Evolutionary conservation across 2,797 vertebrate species (phyloP).

Genomic region (Phrynocephalus vlangalii): DNA sequence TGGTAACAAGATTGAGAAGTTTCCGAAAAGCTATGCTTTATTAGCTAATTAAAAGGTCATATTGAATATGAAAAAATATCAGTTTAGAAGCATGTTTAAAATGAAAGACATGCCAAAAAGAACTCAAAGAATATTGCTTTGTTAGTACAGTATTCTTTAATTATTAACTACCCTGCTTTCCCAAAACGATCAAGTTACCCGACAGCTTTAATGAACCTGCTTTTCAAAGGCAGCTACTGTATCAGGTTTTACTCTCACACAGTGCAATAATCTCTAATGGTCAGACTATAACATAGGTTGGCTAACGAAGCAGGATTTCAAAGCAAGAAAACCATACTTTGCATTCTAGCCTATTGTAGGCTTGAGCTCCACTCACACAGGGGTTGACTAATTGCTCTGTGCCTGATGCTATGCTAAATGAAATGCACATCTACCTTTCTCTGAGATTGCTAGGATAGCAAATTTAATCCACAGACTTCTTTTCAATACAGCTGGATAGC

Average conservation of each 20-base stretch:
- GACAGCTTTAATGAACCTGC: slow-evolving; percentile 53
- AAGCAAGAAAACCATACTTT: background rate
- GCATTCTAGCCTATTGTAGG: background rate
- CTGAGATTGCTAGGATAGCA: background rate
- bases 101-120: background rate
- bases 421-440: background rate
- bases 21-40: slow-evolving; percentile 17
- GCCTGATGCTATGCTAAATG: background rate
- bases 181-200: slow-evolving; percentile 46
- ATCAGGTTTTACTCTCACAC: slow-evolving; percentile 9
- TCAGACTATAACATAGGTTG: rapidly evolving
- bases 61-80: slow-evolving; percentile 51
- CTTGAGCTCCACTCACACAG: background rate
- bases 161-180: slow-evolving; percentile 54
- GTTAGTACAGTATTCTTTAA: slow-evolving; percentile 33
- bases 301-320: background rate
- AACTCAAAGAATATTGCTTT: slow-evolving; percentile 46
- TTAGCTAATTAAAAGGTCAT: slow-evolving; percentile 43
- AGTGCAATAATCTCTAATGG: slow-evolving; percentile 20
- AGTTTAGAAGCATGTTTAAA: slow-evolving; percentile 37
- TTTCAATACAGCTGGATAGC: no score
- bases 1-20: background rate
- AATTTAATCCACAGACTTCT: background rate
- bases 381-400: background rate
- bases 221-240: background rate